These are phyloP conservation scores for Tipula helvola DNA, from an alignment of 2,888 invertebrate genomes.

Conservation along the genomic window DNA sequence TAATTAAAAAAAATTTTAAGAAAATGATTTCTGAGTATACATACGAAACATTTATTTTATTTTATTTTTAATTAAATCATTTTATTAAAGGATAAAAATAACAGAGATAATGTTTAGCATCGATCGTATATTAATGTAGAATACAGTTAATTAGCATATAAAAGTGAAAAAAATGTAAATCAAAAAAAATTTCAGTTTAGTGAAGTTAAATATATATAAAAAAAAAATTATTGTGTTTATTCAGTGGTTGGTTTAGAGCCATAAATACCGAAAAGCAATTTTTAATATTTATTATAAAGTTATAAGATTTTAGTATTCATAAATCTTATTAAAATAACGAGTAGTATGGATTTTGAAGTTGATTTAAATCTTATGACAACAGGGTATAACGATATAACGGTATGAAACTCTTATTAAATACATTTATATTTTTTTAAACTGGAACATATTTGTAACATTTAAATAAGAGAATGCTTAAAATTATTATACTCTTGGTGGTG, in stretches of 20 bases:
- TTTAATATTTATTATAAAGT: not conserved
- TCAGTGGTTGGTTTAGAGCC: not conserved
- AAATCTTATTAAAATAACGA: not conserved
- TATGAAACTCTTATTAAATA: not conserved
- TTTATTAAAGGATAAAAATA: not conserved
- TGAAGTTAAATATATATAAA: not conserved
- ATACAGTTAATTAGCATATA: not conserved
- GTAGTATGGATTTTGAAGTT: not conserved
- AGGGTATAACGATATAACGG: conserved; percentile 4
- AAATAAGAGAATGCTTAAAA: too few relatives aligned
- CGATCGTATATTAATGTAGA: not conserved
- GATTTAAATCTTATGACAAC: not conserved
- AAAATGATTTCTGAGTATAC: not conserved
- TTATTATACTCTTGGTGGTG: not conserved
- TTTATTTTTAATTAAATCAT: not conserved
- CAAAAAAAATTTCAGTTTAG: not conserved
- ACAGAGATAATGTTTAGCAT: not conserved
- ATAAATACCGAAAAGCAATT: not conserved
- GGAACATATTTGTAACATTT: not conserved
- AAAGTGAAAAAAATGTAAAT: not conserved
- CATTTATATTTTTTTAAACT: not conserved
- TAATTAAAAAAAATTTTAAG: not conserved
- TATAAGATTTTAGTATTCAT: not conserved
- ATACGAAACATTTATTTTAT: not conserved
- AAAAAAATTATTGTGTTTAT: not conserved